Conservation (phyloP, 1,140 invertebrate genomes). For the Caligus rogercresseyi region DNA sequence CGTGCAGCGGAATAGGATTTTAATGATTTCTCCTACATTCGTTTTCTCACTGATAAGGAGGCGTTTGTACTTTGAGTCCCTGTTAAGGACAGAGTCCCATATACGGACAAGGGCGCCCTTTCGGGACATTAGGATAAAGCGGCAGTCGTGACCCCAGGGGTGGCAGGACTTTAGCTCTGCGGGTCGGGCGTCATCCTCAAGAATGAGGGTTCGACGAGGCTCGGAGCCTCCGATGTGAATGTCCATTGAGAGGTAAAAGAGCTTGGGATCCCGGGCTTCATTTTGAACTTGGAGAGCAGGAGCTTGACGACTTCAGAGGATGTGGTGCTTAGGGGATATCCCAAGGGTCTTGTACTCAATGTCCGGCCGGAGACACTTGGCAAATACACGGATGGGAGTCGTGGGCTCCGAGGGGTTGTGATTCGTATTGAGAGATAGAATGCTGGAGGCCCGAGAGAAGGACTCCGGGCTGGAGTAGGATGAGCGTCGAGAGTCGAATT, state of each 20-base stretch:
- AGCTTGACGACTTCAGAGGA: conserved; percentile 64
- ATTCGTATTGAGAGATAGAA: not conserved
- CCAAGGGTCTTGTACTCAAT: conserved; percentile 83
- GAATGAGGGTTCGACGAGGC: conserved; percentile 49
- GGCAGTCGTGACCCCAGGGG: conserved; percentile 60
- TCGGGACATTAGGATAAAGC: conserved; percentile 64
- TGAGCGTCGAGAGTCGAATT: not conserved
- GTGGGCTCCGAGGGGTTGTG: not conserved
- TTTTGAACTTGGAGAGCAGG: conserved; percentile 66
- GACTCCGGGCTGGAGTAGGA: conserved; percentile 13
- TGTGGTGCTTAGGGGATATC: conserved; percentile 62
- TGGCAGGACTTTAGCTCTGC: conserved; percentile 74
- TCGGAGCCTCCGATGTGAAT: conserved; percentile 39
- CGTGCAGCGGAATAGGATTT: conserved; percentile 65
- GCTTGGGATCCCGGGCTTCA: conserved; percentile 69
- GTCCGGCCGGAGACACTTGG: conserved; percentile 62
- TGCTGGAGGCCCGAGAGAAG: not conserved
- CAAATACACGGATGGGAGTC: conserved; percentile 59
- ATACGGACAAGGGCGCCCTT: conserved; percentile 71
- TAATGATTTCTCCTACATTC: conserved; percentile 68
- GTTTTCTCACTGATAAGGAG: conserved; percentile 69
- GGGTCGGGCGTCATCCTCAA: conserved; percentile 70
- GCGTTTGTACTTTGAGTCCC: conserved; percentile 78
- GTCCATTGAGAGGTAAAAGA: conserved; percentile 83
- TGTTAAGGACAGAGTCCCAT: conserved; percentile 71